Base-by-base conservation (phyloP, 2,888 invertebrate genomes). In the Oxytorus armatus region DNA sequence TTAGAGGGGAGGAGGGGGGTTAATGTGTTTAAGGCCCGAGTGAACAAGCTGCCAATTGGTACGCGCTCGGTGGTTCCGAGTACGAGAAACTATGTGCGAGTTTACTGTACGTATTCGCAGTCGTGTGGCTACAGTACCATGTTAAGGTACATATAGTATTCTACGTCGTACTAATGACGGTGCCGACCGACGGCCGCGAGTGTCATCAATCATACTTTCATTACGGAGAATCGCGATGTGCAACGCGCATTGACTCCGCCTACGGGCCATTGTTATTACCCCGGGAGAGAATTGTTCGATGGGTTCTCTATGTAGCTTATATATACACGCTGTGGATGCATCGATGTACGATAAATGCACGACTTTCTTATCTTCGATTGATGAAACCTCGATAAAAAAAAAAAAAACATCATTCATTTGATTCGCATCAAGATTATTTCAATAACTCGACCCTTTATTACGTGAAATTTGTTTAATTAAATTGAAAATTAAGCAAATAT, bases 131-230 rank as follows among this genome's bases (percentile, higher is more conserved):
- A 11, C 29, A 51, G 23, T 53, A 74, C 73, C 36, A 23, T 36
- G 63, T 14, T 23, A 18, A 49, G 42, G 44, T 33, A 65, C 16
- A 55, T 59, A 25, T 21, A 47, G 39, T 29, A 70, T 85, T 83
- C 88, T 83, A 82, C 84, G 85, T 85, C 85, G 85, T 57, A 86
- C 88, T 91, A 90, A 91, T 90, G 90, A 91, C 88, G 86, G 84
- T 49, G 49, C 65, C 39, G 36, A 14, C 83, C 86, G 82, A 83
- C n/a, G 82, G 86, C 85, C 86, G 86, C 84, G 82, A 82, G 85
- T 84, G 86, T 89, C 91, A 92, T 92, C 91, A 91, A 92, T 92
- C 92, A 91, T 89, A 91, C 90, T 91, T 92, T 91, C 91, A 91
- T 92, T 91, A 91, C 90, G 88, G n/a, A 86, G 88, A 87, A 91